Conservation (phyloP, 53 echinoderm and acorn worm species). For the Stichopus horrens region DNA sequence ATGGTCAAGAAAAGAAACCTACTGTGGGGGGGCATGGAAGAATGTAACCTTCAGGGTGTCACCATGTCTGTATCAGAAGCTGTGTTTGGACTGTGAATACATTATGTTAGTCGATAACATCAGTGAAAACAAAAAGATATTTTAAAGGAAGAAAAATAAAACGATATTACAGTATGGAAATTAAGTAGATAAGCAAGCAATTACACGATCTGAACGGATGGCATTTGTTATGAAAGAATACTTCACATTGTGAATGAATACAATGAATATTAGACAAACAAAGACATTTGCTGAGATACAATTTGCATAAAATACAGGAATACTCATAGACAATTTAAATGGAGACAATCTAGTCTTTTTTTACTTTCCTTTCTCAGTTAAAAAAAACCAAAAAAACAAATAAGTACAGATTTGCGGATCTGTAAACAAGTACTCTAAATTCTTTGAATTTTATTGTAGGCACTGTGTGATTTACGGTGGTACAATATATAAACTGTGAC, state of each 20-base stretch:
- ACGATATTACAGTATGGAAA: neutral
- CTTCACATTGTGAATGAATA: neutral
- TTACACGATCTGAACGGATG: constrained; percentile 5
- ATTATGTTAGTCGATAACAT: neutral
- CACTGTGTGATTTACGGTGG: too few relatives aligned
- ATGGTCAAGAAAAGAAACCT: too few relatives aligned
- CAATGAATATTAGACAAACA: neutral
- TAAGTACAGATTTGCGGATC: too few relatives aligned
- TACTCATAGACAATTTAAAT: neutral
- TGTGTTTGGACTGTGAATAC: neutral
- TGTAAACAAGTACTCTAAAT: too few relatives aligned
- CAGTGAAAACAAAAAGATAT: neutral
- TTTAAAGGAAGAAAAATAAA: neutral
- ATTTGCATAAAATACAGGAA: neutral
- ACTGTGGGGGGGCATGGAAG: too few relatives aligned
- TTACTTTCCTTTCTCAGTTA: too few relatives aligned
- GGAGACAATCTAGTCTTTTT: too few relatives aligned
- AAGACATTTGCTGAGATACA: neutral
- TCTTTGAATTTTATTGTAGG: too few relatives aligned
- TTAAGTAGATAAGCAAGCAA: neutral
- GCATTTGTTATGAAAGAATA: constrained; percentile 5
- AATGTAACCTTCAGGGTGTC: too few relatives aligned
- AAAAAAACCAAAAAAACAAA: too few relatives aligned
- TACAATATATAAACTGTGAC: too few relatives aligned
- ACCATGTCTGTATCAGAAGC: too few relatives aligned